Base-by-base conservation (phyloP, 2,113 vertebrate genomes). In the Crypturellus undulatus region DNA sequence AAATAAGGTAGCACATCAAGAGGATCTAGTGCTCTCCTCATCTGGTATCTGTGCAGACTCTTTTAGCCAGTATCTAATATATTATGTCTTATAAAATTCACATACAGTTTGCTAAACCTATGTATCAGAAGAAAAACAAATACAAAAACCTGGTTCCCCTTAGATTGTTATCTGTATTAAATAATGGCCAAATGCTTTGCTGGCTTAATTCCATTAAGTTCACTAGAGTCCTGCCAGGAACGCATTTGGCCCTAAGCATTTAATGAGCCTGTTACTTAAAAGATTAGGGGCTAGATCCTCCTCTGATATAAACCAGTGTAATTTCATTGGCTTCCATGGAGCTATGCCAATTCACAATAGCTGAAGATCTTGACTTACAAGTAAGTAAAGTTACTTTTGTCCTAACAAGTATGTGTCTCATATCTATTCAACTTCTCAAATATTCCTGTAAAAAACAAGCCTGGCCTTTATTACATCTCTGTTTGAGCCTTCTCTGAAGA, bases 141-240 rank as follows among this genome's bases (percentile, higher is more conserved):
- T 70, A 87, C 24, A 83, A 64, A 93, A 89, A 96, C 82, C 75
- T 94, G 89, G 75, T 92, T 96, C 62, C 28, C 64, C 79, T 91
- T 94, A 94, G 79, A 95, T 83, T 75, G 47, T 75, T 79, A 91
- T 95, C 93, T 64, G 68, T 43, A 40, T 87, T 85, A 91, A 96
- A 92, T 91, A 95, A 94, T n/a, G 76, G 84, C 89, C 92, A 96
- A 96, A 93, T 90, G 89, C 52, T 91, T 51, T 80, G 68, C 71
- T 94, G 84, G 79, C 87, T 85, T 90, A 77, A 90, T 88, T 95
- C 94, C 91, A 94, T 85, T 70, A 92, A 75, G 28, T 64, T 92
- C 76, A 76, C n/a, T 84, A 82, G 79, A 94, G 26, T 72, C 34
- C 64, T 28, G 72, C 79, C 94, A 96, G 62, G 60, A 95, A 91